phyloP scores from a whole-genome alignment of 1,140 invertebrate genomes.

The Mamestra configurata region DNA sequence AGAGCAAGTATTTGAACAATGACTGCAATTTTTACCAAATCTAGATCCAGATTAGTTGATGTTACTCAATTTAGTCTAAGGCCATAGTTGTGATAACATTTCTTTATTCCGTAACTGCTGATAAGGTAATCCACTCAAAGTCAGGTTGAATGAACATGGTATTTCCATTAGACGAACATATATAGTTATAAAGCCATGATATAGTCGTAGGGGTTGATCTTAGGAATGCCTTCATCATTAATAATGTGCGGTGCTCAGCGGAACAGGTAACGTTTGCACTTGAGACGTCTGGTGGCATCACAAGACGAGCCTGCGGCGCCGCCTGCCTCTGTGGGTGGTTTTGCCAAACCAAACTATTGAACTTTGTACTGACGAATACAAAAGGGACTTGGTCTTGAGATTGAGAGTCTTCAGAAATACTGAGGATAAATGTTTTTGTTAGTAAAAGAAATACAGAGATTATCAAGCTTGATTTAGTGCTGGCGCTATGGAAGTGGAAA shows the following conservation, averaged over 20 bases:
- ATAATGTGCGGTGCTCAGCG: conserved; percentile 71
- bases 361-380: neutral
- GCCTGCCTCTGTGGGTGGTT: conserved; percentile 47
- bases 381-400: neutral
- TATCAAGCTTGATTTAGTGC: no score
- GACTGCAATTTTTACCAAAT: conserved; percentile 1
- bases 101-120: neutral
- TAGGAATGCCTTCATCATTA: conserved; percentile 62
- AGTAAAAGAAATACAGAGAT: neutral
- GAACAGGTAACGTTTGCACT: conserved; percentile 74
- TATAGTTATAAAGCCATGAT: neutral
- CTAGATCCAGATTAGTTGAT: conserved; percentile 11
- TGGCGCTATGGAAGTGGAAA: no score
- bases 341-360: conserved; percentile 17
- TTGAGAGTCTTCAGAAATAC: neutral
- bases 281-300: conserved; percentile 79
- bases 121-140: conserved; percentile 7
- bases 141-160: conserved; percentile 5
- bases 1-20: neutral
- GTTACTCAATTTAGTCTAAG: conserved; percentile 15
- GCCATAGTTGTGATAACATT: neutral
- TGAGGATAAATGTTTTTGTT: neutral
- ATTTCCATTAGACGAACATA: conserved; percentile 12
- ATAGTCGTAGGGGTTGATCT: conserved; percentile 22
- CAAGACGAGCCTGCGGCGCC: conserved; percentile 62